These are phyloP conservation scores for Stegastes partitus DNA, from an alignment of 2,113 vertebrate genomes.

Conservation along the genomic window DNA sequence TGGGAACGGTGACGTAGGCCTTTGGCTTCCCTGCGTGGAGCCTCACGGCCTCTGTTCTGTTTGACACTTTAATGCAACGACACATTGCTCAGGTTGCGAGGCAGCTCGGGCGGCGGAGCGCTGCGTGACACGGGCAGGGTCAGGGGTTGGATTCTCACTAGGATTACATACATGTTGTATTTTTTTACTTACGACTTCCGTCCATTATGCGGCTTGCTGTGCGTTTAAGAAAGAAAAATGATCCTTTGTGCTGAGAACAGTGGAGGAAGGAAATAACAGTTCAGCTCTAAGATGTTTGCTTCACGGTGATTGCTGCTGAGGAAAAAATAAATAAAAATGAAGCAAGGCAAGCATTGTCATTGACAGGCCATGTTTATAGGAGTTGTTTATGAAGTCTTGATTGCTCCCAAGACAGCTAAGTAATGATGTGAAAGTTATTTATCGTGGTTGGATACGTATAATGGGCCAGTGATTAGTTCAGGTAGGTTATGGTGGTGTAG, in stretches of 20 bases:
- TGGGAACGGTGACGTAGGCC: not conserved
- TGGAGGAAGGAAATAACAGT: not conserved
- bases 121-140: not conserved
- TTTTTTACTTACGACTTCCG: not conserved
- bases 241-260: not conserved
- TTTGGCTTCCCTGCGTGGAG: slow-evolving; percentile 18
- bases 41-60: not conserved
- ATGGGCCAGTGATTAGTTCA: slow-evolving; percentile 60
- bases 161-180: not conserved
- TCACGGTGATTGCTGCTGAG: not conserved
- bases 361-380: slow-evolving; percentile 26
- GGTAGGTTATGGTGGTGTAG: slow-evolving; percentile 32
- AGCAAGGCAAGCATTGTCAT: not conserved
- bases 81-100: slow-evolving; percentile 2
- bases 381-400: slow-evolving; percentile 54
- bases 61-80: slow-evolving; percentile 35
- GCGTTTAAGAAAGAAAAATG: not conserved
- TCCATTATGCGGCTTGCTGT: not conserved
- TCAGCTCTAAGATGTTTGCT: not conserved
- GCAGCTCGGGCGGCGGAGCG: slow-evolving; percentile 8
- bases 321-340: not conserved
- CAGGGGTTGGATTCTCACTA: slow-evolving; percentile 13
- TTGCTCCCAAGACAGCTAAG: slow-evolving; percentile 45
- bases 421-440: slow-evolving; percentile 44
- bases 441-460: slow-evolving; percentile 48